Conservation (phyloP, 2,888 invertebrate genomes). For the Archaeoteleia sp. region DNA sequence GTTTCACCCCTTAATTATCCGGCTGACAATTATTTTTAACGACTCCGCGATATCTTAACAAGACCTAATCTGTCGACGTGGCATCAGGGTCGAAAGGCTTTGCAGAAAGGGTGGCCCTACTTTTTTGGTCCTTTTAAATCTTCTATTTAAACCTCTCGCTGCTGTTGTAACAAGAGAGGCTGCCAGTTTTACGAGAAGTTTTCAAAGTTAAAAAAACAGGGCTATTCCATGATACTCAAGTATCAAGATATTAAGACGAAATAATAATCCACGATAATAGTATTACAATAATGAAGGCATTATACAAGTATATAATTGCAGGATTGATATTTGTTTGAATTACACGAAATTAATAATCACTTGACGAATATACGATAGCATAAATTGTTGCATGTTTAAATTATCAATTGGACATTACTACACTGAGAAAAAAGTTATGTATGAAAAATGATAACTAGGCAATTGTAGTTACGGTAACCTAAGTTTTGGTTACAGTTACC, state of each 20-base stretch:
- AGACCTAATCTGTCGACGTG: constrained; percentile 67
- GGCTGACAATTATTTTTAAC: constrained; percentile 74
- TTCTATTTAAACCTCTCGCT: constrained; percentile 52
- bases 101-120: constrained; percentile 55
- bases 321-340: too few relatives aligned
- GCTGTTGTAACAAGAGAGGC: constrained; percentile 44
- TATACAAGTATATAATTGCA: too few relatives aligned
- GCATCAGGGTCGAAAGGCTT: constrained; percentile 55
- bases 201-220: constrained; percentile 26
- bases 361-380: too few relatives aligned
- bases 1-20: constrained; percentile 70
- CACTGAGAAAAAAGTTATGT: too few relatives aligned
- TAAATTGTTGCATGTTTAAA: too few relatives aligned
- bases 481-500: too few relatives aligned
- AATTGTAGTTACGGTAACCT: too few relatives aligned
- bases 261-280: too few relatives aligned
- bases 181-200: constrained; percentile 30
- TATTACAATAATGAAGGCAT: too few relatives aligned
- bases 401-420: too few relatives aligned
- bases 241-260: constrained; percentile 16
- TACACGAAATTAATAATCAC: too few relatives aligned
- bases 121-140: constrained; percentile 55
- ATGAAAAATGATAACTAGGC: too few relatives aligned
- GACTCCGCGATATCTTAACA: constrained; percentile 70
- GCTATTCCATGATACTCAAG: constrained; percentile 32